Evolutionary conservation across 2,888 invertebrate genomes (phyloP), one percentile per base, ranked within the genome.

Genomic region (Griposia aprilina): DNA sequence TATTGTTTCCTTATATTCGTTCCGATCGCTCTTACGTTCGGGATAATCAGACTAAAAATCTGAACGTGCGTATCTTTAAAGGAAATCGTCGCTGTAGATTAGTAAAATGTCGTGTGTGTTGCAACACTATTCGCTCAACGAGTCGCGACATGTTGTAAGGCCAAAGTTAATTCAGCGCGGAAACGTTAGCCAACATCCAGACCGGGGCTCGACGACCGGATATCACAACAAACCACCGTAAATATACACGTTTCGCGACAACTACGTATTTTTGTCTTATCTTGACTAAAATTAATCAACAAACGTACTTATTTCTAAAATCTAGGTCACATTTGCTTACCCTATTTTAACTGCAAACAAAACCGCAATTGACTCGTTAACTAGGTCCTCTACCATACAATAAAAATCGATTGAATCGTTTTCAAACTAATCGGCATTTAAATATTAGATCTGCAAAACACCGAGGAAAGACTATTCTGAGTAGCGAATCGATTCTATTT

Each of bases 391-490:
- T n/a, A 57, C 17, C 41, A 26, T 63, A 26, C 59, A 80, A 71
- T 59, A 57, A 60, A 62, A 82, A 82, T 90, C 86, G 82, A 88
- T 88, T 75, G 20, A 87, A 85, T 80, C 76, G 81, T 83, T 81
- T 83, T 84, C 72, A 69, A 85, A 74, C 65, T 89, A 92, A 91
- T 89, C 83, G 70, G 72, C 83, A 84, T 91, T 91, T 94, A 90
- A 94, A 94, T 94, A 93, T 92, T 94, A 88, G 86, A 94, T 93
- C 91, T 89, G 92, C 89, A 92, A 92, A 91, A 91, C 81, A 87
- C 84, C 78, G 73, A 78, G 73, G 70, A 80, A 79, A 81, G 78
- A 69, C 89, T 87, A 87, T 94, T 93, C 92, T 80, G 57, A 89
- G 93, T 90, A 93, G 81, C 88, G 80, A 87, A 92, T 92, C 90